These are phyloP conservation scores for Nycteola revayana DNA, from an alignment of 2,888 invertebrate genomes.

Conservation along the genomic window DNA sequence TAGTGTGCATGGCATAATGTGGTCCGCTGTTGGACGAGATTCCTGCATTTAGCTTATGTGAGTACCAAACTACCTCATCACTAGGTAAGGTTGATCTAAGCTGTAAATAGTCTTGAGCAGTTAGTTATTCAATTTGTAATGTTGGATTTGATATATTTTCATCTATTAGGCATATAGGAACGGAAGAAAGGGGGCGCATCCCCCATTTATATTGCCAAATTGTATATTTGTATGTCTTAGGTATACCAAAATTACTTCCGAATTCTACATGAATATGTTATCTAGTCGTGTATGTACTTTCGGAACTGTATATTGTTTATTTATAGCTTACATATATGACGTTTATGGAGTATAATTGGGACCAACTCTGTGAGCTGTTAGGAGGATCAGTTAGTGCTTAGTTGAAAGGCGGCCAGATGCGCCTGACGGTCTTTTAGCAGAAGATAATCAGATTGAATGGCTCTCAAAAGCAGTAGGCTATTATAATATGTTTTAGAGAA, in stretches of 20 bases:
- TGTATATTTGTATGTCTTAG: conserved; percentile 70
- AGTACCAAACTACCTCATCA: conserved; percentile 76
- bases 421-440: conserved; percentile 47
- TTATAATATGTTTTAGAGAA: conserved; percentile 79
- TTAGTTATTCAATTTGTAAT: conserved; percentile 52
- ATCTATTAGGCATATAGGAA: conserved; percentile 43
- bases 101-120: conserved; percentile 70
- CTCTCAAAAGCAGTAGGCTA: conserved; percentile 70
- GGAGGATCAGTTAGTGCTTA: conserved; percentile 49
- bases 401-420: conserved; percentile 40
- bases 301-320: conserved; percentile 78
- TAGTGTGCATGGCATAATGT: conserved; percentile 19
- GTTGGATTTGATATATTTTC: conserved; percentile 52
- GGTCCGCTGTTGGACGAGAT: conserved; percentile 33
- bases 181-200: conserved; percentile 42
- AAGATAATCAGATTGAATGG: conserved; percentile 52
- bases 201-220: conserved; percentile 69
- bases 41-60: conserved; percentile 72
- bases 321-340: conserved; percentile 70
- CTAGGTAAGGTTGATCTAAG: conserved; percentile 75
- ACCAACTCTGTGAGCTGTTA: conserved; percentile 76
- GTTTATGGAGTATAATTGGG: conserved; percentile 72
- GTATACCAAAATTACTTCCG: conserved; percentile 79
- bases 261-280: conserved; percentile 81
- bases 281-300: conserved; percentile 82